phyloP scores from a whole-genome alignment of 1,140 invertebrate species.

The Propsilocerus akamusi region DNA sequence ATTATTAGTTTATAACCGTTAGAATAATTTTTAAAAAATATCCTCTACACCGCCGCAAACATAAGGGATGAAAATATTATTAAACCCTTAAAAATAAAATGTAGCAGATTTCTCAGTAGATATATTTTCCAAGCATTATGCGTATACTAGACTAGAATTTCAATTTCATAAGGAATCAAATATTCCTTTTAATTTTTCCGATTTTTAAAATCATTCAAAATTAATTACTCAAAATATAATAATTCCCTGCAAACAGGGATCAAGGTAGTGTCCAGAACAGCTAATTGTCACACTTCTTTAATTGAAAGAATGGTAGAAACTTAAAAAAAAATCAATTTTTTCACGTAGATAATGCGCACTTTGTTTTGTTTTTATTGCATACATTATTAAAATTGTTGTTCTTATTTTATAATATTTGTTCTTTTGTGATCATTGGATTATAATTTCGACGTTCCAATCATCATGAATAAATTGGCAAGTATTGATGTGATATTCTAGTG shows the following conservation, averaged over 20 bases:
- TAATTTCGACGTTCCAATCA: not conserved
- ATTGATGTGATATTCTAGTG: not conserved
- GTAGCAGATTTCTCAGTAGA: no score
- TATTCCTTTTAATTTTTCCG: no score
- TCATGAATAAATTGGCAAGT: constrained; percentile 2
- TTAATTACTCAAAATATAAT: constrained; percentile 2
- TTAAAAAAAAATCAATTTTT: not conserved
- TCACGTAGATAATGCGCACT: not conserved
- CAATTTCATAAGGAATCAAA: no score
- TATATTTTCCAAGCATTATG: no score
- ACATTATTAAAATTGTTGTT: not conserved
- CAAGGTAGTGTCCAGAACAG: not conserved
- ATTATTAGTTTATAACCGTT: no score
- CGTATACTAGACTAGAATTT: no score
- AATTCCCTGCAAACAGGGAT: constrained; percentile 1
- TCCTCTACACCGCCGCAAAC: no score
- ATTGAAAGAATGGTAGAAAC: not conserved
- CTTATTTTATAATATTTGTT: not conserved
- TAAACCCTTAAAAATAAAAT: no score
- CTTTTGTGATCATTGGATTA: not conserved
- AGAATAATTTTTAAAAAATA: no score
- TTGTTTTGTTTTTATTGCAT: not conserved
- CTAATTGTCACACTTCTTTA: no score
- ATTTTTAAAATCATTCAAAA: not conserved
- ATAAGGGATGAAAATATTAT: no score